Conservation (phyloP, 2,888 invertebrate genomes). For the Mesoligia furuncula region DNA sequence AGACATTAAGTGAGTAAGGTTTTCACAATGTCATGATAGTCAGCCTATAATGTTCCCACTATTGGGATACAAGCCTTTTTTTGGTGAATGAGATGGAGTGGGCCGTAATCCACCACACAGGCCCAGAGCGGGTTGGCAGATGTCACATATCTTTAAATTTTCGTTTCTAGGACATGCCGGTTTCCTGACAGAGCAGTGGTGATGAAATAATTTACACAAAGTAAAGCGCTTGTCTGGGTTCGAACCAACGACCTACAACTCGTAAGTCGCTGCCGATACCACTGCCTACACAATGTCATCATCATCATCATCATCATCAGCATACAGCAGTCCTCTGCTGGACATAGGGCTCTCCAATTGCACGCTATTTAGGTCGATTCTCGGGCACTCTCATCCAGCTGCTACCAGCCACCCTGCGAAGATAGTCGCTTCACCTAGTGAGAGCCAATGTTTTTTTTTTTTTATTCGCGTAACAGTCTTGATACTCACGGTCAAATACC, state of each 20-base stretch:
- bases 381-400: too few species aligned
- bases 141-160: neutral
- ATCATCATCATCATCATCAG: too few species aligned
- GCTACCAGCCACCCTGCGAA: too few species aligned
- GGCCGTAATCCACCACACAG: neutral
- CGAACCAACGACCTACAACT: neutral
- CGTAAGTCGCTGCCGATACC: too few species aligned
- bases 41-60: neutral
- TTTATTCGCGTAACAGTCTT: neutral
- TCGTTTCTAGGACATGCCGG: neutral
- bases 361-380: too few species aligned
- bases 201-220: too few species aligned
- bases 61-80: neutral
- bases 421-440: too few species aligned
- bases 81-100: neutral
- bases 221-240: neutral
- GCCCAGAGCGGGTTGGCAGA: neutral
- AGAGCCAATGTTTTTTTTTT: too few species aligned
- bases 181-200: neutral
- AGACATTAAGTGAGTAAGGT: neutral
- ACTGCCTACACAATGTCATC: too few species aligned
- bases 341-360: too few species aligned
- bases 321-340: too few species aligned
- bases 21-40: neutral
- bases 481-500: constrained; percentile 92